These are phyloP conservation scores for Zaprionus camerounensis DNA, from an alignment of 1,140 invertebrate species.

Conservation along the genomic window DNA sequence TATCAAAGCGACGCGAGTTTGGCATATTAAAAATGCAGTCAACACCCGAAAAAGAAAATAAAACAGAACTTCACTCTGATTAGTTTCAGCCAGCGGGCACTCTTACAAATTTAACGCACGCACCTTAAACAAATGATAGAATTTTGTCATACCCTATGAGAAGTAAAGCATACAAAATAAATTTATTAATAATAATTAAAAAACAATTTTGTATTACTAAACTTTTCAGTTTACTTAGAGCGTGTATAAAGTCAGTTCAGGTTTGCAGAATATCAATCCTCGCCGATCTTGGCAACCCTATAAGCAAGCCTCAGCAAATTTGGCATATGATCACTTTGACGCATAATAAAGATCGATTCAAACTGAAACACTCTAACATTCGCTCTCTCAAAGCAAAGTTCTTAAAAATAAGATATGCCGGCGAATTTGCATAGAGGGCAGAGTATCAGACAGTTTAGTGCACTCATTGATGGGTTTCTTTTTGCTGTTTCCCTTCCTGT, in stretches of 20 bases:
- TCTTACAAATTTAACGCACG: slow-evolving; percentile 64
- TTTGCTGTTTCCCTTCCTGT: not conserved
- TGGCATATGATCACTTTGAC: not conserved
- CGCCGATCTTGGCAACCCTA: not conserved
- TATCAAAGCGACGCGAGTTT: slow-evolving; percentile 58
- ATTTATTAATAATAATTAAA: no score
- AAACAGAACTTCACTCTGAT: slow-evolving; percentile 1
- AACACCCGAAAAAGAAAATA: slow-evolving; percentile 19
- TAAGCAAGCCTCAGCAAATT: not conserved
- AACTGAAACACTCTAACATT: no score
- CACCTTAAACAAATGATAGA: slow-evolving; percentile 61
- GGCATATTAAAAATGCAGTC: slow-evolving; percentile 65
- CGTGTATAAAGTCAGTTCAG: no score
- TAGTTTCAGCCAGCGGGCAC: slow-evolving; percentile 21
- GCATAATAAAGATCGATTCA: not conserved
- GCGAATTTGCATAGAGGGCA: not conserved
- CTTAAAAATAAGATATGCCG: no score
- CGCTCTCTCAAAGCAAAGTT: not conserved
- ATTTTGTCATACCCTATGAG: not conserved
- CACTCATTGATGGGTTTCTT: not conserved
- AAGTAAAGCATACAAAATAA: no score
- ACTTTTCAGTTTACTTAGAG: no score
- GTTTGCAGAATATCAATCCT: not conserved
- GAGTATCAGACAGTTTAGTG: not conserved
- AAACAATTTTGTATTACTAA: no score